phyloP scores from a whole-genome alignment of 2,797 vertebrate genomes.

The Manis pentadactyla region DNA sequence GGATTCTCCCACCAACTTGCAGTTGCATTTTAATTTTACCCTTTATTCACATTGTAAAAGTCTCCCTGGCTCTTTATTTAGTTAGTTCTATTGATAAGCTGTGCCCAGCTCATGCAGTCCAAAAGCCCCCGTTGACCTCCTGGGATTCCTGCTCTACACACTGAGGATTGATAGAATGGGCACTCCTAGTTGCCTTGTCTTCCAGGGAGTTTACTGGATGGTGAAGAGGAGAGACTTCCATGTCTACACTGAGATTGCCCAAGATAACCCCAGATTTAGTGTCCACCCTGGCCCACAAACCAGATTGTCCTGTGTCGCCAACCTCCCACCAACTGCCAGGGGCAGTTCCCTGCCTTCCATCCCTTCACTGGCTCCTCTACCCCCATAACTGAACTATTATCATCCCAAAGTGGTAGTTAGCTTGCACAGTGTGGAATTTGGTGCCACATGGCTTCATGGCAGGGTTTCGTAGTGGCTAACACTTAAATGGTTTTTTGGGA shows the following conservation, averaged over 20 bases:
- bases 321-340: too few relatives aligned
- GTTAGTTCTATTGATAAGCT: conserved; percentile 7
- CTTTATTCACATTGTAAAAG: neutral
- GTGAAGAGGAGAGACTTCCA: neutral
- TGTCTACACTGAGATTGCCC: neutral
- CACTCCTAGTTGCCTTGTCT: neutral
- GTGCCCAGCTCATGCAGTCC: neutral
- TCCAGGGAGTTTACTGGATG: neutral
- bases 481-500: neutral
- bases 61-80: conserved; percentile 7
- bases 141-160: neutral
- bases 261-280: neutral
- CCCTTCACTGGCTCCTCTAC: neutral
- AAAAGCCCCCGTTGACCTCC: neutral
- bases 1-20: neutral
- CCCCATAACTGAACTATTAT: neutral
- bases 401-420: neutral
- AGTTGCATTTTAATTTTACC: conserved; percentile 17
- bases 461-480: neutral
- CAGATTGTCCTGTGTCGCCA: neutral
- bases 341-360: neutral
- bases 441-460: neutral
- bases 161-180: neutral
- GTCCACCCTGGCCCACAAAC: neutral
- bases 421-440: neutral